Evolutionary conservation across 2,888 invertebrate genomes (phyloP).

Genomic region (Stenurella melanura): DNA sequence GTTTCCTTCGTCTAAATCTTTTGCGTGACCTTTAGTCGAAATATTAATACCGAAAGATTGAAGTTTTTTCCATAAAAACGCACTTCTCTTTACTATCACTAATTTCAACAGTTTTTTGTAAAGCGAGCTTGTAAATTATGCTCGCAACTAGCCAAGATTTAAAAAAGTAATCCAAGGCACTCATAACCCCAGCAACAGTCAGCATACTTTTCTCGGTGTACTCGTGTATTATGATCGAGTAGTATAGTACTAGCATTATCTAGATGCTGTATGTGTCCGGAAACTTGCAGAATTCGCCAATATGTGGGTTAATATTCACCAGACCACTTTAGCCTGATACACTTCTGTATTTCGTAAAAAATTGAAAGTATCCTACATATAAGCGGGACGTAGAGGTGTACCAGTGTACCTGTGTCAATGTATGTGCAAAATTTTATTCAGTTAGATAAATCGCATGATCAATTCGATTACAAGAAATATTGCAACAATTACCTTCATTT

Average conservation of each 20-base stretch:
- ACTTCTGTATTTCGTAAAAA: neutral
- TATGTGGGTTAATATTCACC: neutral
- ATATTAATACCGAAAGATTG: no score
- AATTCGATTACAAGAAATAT: conserved; percentile 11
- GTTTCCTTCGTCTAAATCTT: no score
- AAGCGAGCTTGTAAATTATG: no score
- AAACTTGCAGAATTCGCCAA: neutral
- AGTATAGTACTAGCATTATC: neutral
- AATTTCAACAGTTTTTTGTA: no score
- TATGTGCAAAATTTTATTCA: conserved; percentile 2
- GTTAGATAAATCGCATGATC: conserved; percentile 17
- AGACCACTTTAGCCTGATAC: neutral
- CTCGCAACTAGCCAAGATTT: no score
- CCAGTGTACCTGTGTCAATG: neutral
- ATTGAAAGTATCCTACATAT: conserved; percentile 4
- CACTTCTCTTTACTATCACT: no score
- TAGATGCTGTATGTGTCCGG: neutral
- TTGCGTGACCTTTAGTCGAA: no score
- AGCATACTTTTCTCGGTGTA: neutral
- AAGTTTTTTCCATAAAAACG: no score
- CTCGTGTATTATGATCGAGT: neutral
- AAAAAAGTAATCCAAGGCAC: no score
- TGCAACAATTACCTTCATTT: conserved; percentile 9
- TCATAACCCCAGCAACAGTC: no score
- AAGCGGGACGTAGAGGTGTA: neutral